These are phyloP conservation scores for Cosmia pyralina DNA, from an alignment of 2,888 invertebrate genomes.

Conservation along the genomic window DNA sequence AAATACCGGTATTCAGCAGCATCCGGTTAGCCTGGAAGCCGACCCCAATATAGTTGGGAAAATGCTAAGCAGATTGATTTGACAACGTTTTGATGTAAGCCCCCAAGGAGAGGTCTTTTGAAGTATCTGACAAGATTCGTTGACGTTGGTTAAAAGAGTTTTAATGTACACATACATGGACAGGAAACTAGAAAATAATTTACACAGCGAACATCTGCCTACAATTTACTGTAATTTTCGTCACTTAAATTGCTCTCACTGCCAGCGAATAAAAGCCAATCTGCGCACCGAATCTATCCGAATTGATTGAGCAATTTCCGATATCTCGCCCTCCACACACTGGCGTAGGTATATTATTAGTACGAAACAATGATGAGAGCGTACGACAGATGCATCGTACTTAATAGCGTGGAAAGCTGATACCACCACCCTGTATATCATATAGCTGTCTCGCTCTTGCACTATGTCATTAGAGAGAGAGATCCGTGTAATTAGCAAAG, in stretches of 20 bases:
- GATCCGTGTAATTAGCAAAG: slow-evolving; percentile 73
- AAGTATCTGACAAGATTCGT: no score
- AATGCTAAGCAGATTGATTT: no score
- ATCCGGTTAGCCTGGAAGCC: no score
- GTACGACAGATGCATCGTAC: slow-evolving; percentile 67
- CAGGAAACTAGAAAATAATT: not conserved
- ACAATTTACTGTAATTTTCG: slow-evolving; percentile 32
- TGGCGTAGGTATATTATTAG: slow-evolving; percentile 45
- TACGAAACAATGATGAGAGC: slow-evolving; percentile 65
- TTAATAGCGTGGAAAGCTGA: slow-evolving; percentile 81
- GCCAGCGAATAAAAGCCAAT: slow-evolving; percentile 48
- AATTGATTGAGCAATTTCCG: slow-evolving; percentile 59
- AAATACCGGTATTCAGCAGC: no score
- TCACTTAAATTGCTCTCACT: slow-evolving; percentile 26
- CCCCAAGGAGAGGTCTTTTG: no score
- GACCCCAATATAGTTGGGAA: no score
- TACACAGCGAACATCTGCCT: not conserved
- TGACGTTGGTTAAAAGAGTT: no score
- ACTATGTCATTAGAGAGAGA: slow-evolving; percentile 56
- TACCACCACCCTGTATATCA: slow-evolving; percentile 64
- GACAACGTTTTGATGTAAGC: no score
- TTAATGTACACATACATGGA: no score
- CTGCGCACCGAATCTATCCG: slow-evolving; percentile 36
- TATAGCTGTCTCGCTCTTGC: slow-evolving; percentile 56
- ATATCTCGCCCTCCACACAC: slow-evolving; percentile 39